Evolutionary conservation across 2,113 vertebrate species (phyloP), one percentile per base, ranked within the genome.

Genomic region (Cheirogaleus medius): DNA sequence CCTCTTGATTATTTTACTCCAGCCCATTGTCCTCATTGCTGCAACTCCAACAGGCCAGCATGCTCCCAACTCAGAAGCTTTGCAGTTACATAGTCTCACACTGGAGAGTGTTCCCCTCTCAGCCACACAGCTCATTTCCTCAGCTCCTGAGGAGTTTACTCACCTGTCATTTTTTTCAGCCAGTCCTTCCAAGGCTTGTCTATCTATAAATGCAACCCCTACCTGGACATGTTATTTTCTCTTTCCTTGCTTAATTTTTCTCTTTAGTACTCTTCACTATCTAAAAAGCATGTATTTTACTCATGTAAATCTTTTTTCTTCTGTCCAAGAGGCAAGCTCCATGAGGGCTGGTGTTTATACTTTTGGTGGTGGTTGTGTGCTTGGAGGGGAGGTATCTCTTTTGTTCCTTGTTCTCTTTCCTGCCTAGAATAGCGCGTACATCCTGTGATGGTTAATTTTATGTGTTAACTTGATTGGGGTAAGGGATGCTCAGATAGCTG

Each of bases 111-210:
- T 27, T 71, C 18, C 29, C n/a, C 8, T 21, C 8, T 12, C 20
- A 14, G 10, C 12, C 21, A 1, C 20, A 2, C 1, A n/a, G 47
- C 42, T 15, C 47, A 13, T 37, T 7, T 11, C 1, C 20, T 58
- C 17, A 3, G 23, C 56, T 74, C 63, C 56, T 34, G 64, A 32
- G 47, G 12, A 15, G 3, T 74, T 73, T 9, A n/a, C n/a, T 76
- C 23, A 54, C 34, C 12, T 37, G 4, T 37, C 23, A 54, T 66
- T 49, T 20, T 47, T 56, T 71, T 32, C 20, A 9, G 13, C 44
- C 27, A 37, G 76, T n/a, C 29, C 27, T 84, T 49, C 58, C 44
- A 32, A 44, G 3, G 23, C 54, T 82, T 77, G 34, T 15, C 5
- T 27, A 1, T 34, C 44, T 77, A 63, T 93, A 63, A 71, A 14